phyloP scores from a whole-genome alignment of 2,113 vertebrate species.

The Morone chrysops region DNA sequence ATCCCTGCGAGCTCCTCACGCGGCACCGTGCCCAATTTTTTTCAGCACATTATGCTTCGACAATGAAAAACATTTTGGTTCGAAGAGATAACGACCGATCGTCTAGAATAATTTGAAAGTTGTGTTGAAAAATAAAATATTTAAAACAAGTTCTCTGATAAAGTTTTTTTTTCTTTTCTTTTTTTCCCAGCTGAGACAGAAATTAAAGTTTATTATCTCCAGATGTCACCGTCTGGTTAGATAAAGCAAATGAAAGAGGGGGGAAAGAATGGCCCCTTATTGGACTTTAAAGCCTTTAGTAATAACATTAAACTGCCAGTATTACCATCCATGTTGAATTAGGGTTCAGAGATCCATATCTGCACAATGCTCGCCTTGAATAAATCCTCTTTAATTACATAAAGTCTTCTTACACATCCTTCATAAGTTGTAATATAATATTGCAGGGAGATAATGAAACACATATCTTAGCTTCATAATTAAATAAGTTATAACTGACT shows the following conservation, averaged over 20 bases:
- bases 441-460: constrained; percentile 29
- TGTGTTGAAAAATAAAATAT: constrained; percentile 37
- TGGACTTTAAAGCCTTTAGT: constrained; percentile 42
- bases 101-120: constrained; percentile 40
- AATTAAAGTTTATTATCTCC: constrained; percentile 59
- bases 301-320: constrained; percentile 43
- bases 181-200: constrained; percentile 22
- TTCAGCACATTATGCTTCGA: constrained; percentile 1
- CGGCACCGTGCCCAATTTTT: not conserved
- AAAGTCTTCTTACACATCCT: constrained; percentile 19
- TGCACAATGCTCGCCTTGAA: not conserved
- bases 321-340: constrained; percentile 52
- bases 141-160: constrained; percentile 26
- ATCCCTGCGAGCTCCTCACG: constrained; percentile 17
- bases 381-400: constrained; percentile 48
- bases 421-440: constrained; percentile 19
- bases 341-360: constrained; percentile 47
- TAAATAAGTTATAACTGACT: constrained; percentile 5
- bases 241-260: constrained; percentile 49
- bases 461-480: constrained; percentile 10
- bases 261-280: constrained; percentile 21
- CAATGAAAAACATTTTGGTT: constrained; percentile 16
- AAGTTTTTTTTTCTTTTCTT: not conserved
- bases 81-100: constrained; percentile 34
- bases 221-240: constrained; percentile 36